Base-by-base conservation (phyloP, 1,140 invertebrate genomes). In the Alviniconcha marisindica region DNA sequence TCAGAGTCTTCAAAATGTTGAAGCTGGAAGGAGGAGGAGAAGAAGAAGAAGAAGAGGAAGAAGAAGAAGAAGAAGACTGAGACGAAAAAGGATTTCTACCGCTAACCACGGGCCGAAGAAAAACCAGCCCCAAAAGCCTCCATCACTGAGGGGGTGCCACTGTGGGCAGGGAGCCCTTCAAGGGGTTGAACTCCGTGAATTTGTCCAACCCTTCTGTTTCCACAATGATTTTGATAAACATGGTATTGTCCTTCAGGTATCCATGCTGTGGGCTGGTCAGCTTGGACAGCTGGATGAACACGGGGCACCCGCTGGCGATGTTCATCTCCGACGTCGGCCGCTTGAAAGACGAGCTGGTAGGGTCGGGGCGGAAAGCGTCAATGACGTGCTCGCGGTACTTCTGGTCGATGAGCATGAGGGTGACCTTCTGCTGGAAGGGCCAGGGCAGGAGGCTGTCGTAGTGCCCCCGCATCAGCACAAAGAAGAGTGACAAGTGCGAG, bases 301-400 rank as follows among this genome's bases (percentile, higher is more conserved):
- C 80, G 1, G 92, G 93, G 83, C 91, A 93, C 0, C 93, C 93
- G 80, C 86, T 90, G 2, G 92, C 92, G 28, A 93, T 92, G 85
- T 93, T 93, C 91, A 92, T 92, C 60, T 93, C 91, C 10, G 89
- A 85, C 12, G 87, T 89, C 38, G 93, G 93, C 31, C 88, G 83
- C 69, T 91, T 86, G 85, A 93, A 93, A 1, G 89, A 90, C 12
- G 87, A 89, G 69, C 90, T 91, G 66, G 84, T 83, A 0, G 87
- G 86, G 73, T 92, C 92, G 15, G 92, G 91, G 56, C 87, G 83
- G 82, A 93, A 93, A 2, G 91, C 89, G 79, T 93, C 92, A 3
- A 90, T 84, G 12, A 92, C 80, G 69, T 93, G 89, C 54, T 90
- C 87, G 18, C 88, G 83, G 69, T 84, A 85, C 73, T 91, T 88